These are phyloP conservation scores for Oncorhynchus masou DNA, from an alignment of 2,113 vertebrate genomes.

Conservation along the genomic window DNA sequence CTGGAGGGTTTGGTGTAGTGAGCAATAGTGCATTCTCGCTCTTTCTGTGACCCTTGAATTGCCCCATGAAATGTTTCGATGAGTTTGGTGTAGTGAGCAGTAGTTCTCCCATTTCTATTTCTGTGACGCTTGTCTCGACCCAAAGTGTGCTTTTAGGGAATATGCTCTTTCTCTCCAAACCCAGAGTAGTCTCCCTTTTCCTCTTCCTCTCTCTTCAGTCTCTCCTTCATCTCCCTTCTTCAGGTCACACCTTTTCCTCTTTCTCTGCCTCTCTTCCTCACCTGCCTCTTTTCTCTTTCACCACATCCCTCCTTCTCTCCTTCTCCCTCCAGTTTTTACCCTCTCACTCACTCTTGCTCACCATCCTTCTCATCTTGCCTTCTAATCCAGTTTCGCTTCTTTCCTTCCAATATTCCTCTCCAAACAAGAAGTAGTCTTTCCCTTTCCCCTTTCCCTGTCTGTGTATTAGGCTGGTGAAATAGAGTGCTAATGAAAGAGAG, in stretches of 20 bases:
- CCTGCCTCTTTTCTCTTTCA: conserved; percentile 32
- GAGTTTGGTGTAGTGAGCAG: not conserved
- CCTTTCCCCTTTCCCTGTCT: conserved; percentile 52
- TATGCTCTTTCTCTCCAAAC: not conserved
- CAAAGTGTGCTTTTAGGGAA: not conserved
- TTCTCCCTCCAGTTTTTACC: conserved; percentile 47
- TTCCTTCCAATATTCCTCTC: conserved; percentile 68
- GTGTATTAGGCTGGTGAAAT: conserved; percentile 60
- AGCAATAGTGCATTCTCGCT: too few relatives aligned
- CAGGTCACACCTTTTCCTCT: not conserved
- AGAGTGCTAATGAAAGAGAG: conserved; percentile 61
- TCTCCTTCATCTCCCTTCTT: not conserved
- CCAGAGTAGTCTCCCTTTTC: conserved; percentile 23
- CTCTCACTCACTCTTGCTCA: not conserved
- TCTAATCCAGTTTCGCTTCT: not conserved
- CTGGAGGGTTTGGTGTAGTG: too few relatives aligned
- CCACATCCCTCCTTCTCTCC: conserved; percentile 52
- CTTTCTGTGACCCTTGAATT: too few relatives aligned
- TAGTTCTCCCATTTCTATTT: not conserved
- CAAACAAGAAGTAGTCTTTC: conserved; percentile 64
- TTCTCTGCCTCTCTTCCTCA: conserved; percentile 32
- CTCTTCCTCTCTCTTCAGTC: not conserved
- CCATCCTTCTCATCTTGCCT: not conserved
- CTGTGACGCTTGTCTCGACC: not conserved
- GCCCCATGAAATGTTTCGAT: too few relatives aligned